A percentile compares a stretch with the other conserved stretches of the same genome.
Conservation (phyloP, 2,113 vertebrate species). For the Chaetura pelagica region DNA sequence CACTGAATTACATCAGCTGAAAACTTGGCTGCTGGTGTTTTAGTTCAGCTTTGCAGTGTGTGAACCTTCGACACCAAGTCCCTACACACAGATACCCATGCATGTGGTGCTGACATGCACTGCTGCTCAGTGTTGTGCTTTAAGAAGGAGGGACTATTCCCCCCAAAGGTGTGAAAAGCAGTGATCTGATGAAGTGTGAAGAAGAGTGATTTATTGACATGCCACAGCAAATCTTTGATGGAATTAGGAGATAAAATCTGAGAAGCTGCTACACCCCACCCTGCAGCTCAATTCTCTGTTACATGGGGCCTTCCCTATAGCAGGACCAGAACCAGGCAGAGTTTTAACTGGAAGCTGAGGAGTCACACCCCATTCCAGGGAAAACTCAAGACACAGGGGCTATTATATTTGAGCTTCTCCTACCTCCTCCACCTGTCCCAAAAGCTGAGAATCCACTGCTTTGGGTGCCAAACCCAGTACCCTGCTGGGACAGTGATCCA, state of each 20-base stretch:
- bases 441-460: slow-evolving; percentile 86
- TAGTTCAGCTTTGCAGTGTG: not conserved
- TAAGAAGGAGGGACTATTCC: not conserved
- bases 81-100: not conserved
- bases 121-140: not conserved
- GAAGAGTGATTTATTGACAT: not conserved
- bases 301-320: not conserved
- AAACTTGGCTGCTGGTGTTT: not conserved
- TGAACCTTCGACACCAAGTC: not conserved
- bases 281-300: not conserved
- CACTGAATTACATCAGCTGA: not conserved
- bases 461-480: slow-evolving; percentile 82
- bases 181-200: not conserved
- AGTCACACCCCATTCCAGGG: not conserved
- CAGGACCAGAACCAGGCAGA: not conserved
- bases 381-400: not conserved
- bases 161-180: not conserved
- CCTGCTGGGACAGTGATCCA: slow-evolving; percentile 87
- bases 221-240: not conserved
- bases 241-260: not conserved
- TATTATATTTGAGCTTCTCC: not conserved
- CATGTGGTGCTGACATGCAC: fast-evolving
- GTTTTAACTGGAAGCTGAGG: not conserved
- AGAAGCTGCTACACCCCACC: not conserved
- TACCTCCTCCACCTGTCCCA: slow-evolving; percentile 82